Base-by-base conservation (phyloP, 2,888 invertebrate genomes). In the Bedellia somnulentella region DNA sequence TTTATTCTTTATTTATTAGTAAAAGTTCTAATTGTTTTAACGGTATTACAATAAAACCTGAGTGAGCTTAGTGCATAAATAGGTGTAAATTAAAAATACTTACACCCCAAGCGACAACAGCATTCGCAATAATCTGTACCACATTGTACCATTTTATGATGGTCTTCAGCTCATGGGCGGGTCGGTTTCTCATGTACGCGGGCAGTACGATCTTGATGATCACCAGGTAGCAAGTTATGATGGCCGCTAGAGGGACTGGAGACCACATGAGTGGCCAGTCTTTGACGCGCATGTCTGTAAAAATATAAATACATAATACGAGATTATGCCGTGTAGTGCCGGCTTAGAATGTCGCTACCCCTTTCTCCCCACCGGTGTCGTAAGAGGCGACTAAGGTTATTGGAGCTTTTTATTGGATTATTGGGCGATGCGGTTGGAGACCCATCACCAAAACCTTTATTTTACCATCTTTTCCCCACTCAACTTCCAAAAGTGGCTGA, bases 131-230 rank as follows among this genome's bases (percentile, higher is more conserved):
- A 21, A 31, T 31, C 26, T 26, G 26, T 3, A 31, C 15, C 5
- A 31, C 12, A 21, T 94, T 93, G 66, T 93, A 94, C 43, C 80
- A 67, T 35, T 83, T 79, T 39, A 93, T 83, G 17, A 86, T 50
- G 2, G 55, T 68, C 39, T 81, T 82, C 16, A 93, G 57, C 8
- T 83, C 59, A 48, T 80, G 85, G 0, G 93, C 80, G 37, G 78
- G 70, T 30, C 85, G 78, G 42, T 81, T 58, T 46, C 75, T 76
- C 93, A 94, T 94, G 42, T 79, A 80, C 6, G 48, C 49, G 1
- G 87, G 87, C 6, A 87, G 78, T 13, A 75, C 52, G 18, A 79
- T 57, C 35, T 80, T 70, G 34, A 87, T 77, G 39, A 82, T 67
- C 21, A 62, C 50, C 35, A 85, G 42, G 47, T 86, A 87, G 12